Evolutionary conservation across 1,140 invertebrate species (phyloP), one percentile per base, ranked within the genome.

Genomic region (Tetragnatha versicolor): DNA sequence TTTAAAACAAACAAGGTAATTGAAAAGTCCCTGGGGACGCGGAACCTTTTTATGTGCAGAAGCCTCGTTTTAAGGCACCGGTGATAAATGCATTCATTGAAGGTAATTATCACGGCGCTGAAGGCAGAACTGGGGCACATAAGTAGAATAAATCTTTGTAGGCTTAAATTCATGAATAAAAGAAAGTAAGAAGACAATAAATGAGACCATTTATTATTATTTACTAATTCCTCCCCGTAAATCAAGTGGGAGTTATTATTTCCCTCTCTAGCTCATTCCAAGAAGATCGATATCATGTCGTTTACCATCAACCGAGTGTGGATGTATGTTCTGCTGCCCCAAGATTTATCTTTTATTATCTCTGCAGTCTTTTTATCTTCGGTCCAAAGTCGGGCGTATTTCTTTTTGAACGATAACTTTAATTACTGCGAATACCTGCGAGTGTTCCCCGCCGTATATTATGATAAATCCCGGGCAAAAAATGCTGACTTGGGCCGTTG

Each of bases 121-220:
- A 70, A 70, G 35, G 37, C 20, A 55, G 55, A 70, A 65, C 45
- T 70, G 27, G 31, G 39, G 31, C 20, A 42, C 60, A 47, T 68
- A 68, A 68, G 65, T 33, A n/a, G 65, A 22, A 70, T 70, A 70
- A 70, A 70, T 55, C 68, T 70, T 70, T 49, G 31, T 66, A 49
- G 49, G 39, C 63, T 66, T 22, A 42, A 66, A 47, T 70, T 70
- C 68, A 53, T 70, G 68, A 70, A 70, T 70, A 70, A 70, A 70
- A 70, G 35, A 70, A 70, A 55, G 66, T 27, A 37, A 70, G 39
- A 29, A 70, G 68, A 55, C 47, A 70, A 70, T 53, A 70, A 55
- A 70, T 70, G 51, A 70, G 51, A 37, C 49, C 47, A 70, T 70
- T 70, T 70, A 70, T 70, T 70, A 70, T 70, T 70, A 70, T 70